Base-by-base conservation (phyloP, 2,888 invertebrate species). In the Hanleya hanleyi region DNA sequence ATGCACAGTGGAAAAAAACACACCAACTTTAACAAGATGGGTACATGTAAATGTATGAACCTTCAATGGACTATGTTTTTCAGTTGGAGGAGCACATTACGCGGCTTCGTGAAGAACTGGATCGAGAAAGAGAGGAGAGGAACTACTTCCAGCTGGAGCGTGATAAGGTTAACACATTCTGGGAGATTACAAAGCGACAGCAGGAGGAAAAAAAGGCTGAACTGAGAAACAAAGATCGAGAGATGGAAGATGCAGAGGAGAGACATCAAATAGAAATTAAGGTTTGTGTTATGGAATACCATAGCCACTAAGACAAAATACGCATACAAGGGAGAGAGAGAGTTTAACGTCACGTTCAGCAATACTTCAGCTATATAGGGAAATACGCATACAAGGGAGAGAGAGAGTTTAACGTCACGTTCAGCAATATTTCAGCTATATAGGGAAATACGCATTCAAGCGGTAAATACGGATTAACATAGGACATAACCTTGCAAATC, bases 81-180 rank as follows among this genome's bases (percentile, higher is more conserved):
- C 95, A 98, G 92, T 92, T 98, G 72, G 97, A 97, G 91, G 94
- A 95, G 76, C 97, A 97, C 89, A 94, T 96, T 18, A 92, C 95
- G 65, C 93, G 94, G 84, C 94, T 97, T 29, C 94, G 96, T 88
- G 96, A 96, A 87, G 97, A 98, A 92, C 93, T 97, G 89, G 97
- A 98, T 87, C 93, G 96, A 72, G 98, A 98, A 91, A 92, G 98
- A 84, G 98, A 98, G 90, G 98, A 98, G 90, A 92, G 98, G 70
- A 98, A 98, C 91, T 98, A 95, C 90, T 98, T 97, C 86, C 98
- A 98, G 91, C 91, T 98, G 84, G 98, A 98, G 92, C 93, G 98
- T 81, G 98, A 98, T 90, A 97, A 97, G 74, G 88, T 98, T 22
- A 93, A 96, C 81, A 96, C 96, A 3, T 97, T 97, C 89, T 98